phyloP scores from a whole-genome alignment of 1,140 invertebrate species.

The Calosoma granatense region DNA sequence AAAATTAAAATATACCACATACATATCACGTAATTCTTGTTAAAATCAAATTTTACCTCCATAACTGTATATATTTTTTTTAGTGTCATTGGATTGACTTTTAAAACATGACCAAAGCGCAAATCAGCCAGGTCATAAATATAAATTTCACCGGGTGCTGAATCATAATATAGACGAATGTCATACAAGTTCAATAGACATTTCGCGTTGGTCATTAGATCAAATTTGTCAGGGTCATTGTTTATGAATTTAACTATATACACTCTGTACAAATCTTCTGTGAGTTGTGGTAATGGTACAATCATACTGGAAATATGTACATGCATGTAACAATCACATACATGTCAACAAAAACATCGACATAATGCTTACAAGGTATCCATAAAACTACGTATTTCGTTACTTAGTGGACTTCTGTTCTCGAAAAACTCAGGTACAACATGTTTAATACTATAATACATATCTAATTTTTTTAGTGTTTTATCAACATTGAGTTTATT shows the following conservation, averaged over 20 bases:
- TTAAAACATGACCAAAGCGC: not conserved
- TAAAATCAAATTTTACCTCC: not conserved
- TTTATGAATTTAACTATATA: not conserved
- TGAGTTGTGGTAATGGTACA: not conserved
- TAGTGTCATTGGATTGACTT: not conserved
- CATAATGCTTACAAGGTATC: conserved; percentile 4
- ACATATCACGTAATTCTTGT: not conserved
- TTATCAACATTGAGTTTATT: conserved; percentile 4
- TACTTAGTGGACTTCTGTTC: not conserved
- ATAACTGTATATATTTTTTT: not conserved
- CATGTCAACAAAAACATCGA: not conserved
- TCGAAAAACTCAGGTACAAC: not conserved
- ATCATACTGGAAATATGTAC: not conserved
- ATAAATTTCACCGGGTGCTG: not conserved
- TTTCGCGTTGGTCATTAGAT: not conserved
- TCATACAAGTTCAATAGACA: not conserved
- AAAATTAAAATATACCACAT: not conserved
- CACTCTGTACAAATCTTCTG: not conserved
- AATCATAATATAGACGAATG: not conserved
- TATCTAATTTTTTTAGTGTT: not conserved
- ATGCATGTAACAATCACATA: not conserved
- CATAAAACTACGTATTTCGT: not conserved
- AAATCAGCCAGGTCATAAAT: not conserved
- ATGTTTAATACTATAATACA: not conserved
- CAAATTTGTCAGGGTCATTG: not conserved